Conservation (phyloP, 1,140 invertebrate genomes). For the Drosophila prosaltans region DNA sequence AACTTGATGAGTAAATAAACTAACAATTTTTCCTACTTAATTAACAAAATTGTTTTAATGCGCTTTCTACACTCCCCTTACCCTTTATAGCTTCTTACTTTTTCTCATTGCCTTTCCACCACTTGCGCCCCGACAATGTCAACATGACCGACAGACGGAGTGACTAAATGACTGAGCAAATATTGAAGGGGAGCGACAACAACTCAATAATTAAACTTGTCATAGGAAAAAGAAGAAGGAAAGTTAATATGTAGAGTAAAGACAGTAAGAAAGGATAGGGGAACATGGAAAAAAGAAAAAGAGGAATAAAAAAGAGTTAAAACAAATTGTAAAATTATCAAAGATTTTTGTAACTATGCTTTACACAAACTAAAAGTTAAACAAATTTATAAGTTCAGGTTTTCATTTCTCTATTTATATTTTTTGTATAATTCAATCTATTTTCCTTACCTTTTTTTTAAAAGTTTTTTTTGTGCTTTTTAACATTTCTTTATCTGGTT, state of each 20-base stretch:
- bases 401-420: no score
- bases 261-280: no score
- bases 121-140: conserved; percentile 28
- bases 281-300: neutral
- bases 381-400: no score
- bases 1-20: conserved; percentile 80
- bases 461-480: no score
- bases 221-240: conserved; percentile 11
- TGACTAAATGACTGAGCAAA: conserved; percentile 75
- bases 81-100: neutral
- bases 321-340: conserved; percentile 1
- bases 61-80: conserved; percentile 20
- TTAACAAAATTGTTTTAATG: conserved; percentile 82
- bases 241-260: no score
- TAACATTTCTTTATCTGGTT: no score
- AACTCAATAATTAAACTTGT: conserved; percentile 72
- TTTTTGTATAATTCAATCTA: no score
- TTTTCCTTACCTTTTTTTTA: no score
- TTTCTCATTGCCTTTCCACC: neutral
- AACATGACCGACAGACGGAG: conserved; percentile 66
- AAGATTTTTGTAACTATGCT: conserved; percentile 15
- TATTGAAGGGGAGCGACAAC: conserved; percentile 39
- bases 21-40: conserved; percentile 82
- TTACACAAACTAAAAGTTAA: no score
- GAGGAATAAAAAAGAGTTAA: neutral